Conservation (phyloP, 2,888 invertebrate species). For the Drosophila merina region DNA sequence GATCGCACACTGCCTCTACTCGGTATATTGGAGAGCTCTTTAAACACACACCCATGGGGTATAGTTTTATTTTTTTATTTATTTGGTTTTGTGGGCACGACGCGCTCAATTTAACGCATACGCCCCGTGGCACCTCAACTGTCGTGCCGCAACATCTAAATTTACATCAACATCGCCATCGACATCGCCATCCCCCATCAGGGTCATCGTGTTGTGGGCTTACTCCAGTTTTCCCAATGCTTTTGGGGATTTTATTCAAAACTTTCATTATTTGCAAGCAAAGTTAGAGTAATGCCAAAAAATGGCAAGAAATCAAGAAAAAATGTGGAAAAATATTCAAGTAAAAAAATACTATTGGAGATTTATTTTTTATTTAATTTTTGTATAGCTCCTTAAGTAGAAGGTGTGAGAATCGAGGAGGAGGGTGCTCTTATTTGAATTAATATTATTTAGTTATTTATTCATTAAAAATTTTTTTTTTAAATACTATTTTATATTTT, state of each 20-base stretch:
- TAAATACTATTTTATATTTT: no score
- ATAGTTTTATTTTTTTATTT: conserved; percentile 4
- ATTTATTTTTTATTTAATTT: no score
- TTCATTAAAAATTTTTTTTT: no score
- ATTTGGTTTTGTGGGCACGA: conserved; percentile 57
- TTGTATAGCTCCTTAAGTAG: no score
- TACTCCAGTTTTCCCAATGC: conserved; percentile 18
- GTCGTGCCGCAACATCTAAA: conserved; percentile 13
- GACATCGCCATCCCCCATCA: conserved; percentile 35
- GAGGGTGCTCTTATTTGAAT: no score
- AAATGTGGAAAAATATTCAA: no score
- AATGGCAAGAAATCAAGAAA: not conserved
- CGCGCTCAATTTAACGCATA: conserved; percentile 69
- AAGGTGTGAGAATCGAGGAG: no score
- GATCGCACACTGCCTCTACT: conserved; percentile 6
- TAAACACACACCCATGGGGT: conserved; percentile 13
- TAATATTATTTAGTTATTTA: no score
- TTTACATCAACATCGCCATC: conserved; percentile 28
- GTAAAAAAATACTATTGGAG: no score
- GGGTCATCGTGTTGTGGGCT: conserved; percentile 61
- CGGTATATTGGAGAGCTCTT: not conserved
- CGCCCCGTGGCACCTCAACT: conserved; percentile 58
- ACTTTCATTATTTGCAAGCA: conserved; percentile 61
- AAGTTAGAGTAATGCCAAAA: not conserved
- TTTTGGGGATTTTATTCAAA: conserved; percentile 21